Base-by-base conservation (phyloP, 2,113 vertebrate genomes). In the Pardalotus punctatus region DNA sequence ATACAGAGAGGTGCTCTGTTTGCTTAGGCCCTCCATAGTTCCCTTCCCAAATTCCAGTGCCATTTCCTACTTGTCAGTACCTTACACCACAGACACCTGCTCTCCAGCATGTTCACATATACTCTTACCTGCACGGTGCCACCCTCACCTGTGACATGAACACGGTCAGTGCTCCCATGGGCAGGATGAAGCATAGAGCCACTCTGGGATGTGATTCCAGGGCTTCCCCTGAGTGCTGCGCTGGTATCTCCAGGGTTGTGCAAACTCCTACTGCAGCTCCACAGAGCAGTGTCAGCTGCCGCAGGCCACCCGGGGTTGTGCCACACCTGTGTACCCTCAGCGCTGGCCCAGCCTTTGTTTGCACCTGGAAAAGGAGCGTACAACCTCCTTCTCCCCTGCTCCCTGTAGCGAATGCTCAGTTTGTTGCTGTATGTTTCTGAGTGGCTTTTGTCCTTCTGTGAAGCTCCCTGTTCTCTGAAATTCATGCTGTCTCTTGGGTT, bases 401-500 rank as follows among this genome's bases (percentile, higher is more conserved):
- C 79, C 35, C 12, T 40, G 62, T 96, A 88, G 71, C 2, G 4
- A 95, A 58, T 40, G 85, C 93, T 90, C 71, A 58, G 67, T 95
- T 97, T 95, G 80, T 95, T 93, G 79, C 93, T 96, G 60, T 95
- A 60, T 96, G 88, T 96, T 91, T 96, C 90, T 97, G 81, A 92
- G 93, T 95, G 90, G 93, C 93, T 96, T 95, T 95, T 96, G 85
- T 95, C 94, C 95, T 96, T 96, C 95, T 96, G 95, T 96, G 96
- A 95, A 97, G 90, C 94, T 96, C 96, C 93, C 93, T 94, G 94
- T 90, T 96, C 96, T 96, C 96, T 96, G 82, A 97, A 96, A 96
- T 97, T 94, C 96, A 94, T 86, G 74, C 96, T 97, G 93, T 94
- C 93, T 97, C 94, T 96, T 93, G 93, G 93, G 95, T 96, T 97